Conservation (phyloP, 1,140 invertebrate species). For the Nephotettix cincticeps region DNA sequence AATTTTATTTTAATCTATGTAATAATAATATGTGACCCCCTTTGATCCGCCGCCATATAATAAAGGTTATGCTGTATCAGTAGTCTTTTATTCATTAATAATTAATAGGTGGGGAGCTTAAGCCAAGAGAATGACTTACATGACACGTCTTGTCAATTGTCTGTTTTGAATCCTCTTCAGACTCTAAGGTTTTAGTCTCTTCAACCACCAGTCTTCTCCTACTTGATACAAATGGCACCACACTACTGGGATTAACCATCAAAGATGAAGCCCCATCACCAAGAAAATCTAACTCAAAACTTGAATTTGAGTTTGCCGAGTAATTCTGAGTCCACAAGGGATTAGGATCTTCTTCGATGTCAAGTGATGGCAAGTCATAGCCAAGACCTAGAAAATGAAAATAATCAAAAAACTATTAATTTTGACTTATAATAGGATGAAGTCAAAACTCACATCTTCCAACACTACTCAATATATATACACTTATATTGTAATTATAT, state of each 20-base stretch:
- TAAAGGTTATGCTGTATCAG: too few species aligned
- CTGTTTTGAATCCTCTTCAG: slow-evolving; percentile 46
- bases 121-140: too few species aligned
- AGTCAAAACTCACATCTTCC: too few species aligned
- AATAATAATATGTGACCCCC: too few species aligned
- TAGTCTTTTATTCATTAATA: too few species aligned
- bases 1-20: too few species aligned
- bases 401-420: too few species aligned
- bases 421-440: too few species aligned
- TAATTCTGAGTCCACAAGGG: slow-evolving; percentile 52
- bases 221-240: slow-evolving; percentile 54
- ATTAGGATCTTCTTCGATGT: slow-evolving; percentile 60
- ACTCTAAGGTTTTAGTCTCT: slow-evolving; percentile 38
- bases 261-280: slow-evolving; percentile 68
- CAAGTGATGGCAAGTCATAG: slow-evolving; percentile 60
- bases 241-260: slow-evolving; percentile 78
- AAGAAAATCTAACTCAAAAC: slow-evolving; percentile 67
- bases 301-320: slow-evolving; percentile 45
- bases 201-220: slow-evolving; percentile 48
- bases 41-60: too few species aligned
- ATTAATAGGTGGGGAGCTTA: too few species aligned
- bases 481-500: too few species aligned
- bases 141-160: slow-evolving; percentile 37
- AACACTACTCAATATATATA: too few species aligned
- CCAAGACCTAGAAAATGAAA: slow-evolving; percentile 15